Conservation (phyloP, 2,888 invertebrate genomes). For the Ophonus ardosiacus region DNA sequence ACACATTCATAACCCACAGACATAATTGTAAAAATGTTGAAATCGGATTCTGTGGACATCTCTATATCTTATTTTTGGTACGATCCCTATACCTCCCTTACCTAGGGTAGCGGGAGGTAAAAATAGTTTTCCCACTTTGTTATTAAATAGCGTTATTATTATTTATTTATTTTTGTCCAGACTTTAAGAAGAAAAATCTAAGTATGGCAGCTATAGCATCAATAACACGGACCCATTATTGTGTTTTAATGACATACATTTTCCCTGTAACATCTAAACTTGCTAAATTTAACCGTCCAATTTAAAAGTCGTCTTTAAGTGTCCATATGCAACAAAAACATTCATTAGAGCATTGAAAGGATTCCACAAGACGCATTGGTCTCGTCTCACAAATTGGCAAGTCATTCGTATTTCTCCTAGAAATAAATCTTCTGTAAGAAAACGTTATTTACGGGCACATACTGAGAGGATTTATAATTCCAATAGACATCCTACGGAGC, state of each 20-base stretch:
- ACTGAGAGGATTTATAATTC: slow-evolving; percentile 37
- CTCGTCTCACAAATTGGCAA: slow-evolving; percentile 26
- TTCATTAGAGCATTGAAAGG: not conserved
- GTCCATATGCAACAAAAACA: not conserved
- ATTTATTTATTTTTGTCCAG: too few relatives aligned
- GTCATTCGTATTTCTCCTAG: slow-evolving; percentile 14
- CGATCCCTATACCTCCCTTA: too few relatives aligned
- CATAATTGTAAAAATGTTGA: too few relatives aligned
- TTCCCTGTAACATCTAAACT: not conserved
- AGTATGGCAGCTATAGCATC: too few relatives aligned
- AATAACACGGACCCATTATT: too few relatives aligned
- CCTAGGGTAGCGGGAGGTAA: too few relatives aligned
- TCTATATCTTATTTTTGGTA: too few relatives aligned
- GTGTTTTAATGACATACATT: not conserved
- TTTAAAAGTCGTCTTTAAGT: not conserved
- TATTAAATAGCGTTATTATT: too few relatives aligned
- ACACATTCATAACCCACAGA: too few relatives aligned
- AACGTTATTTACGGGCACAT: slow-evolving; percentile 27
- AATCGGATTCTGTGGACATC: too few relatives aligned
- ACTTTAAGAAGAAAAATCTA: too few relatives aligned
- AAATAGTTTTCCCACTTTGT: too few relatives aligned
- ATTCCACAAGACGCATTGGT: not conserved
- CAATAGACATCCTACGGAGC: slow-evolving; percentile 20
- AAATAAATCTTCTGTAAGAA: slow-evolving; percentile 14
- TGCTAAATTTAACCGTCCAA: not conserved